Evolutionary conservation across 1,140 invertebrate genomes (phyloP), one percentile per base, ranked within the genome.

Genomic region (Drosophila sturtevanti): DNA sequence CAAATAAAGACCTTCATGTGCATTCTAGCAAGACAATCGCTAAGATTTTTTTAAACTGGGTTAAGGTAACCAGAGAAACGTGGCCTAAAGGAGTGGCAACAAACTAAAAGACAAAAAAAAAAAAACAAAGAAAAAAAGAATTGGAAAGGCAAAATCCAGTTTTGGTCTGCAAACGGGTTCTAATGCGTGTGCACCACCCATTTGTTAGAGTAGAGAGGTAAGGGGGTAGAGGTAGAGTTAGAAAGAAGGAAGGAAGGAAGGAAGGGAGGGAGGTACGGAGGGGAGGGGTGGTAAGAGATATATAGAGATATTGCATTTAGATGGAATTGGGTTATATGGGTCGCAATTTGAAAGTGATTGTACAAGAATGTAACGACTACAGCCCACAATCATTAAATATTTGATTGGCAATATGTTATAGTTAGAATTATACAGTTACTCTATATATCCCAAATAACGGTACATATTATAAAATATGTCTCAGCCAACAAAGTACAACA

Each of bases 341-440:
- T 79, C 79, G 75, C 72, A 72, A 27, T 81, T 87, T 87, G 76
- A 87, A 87, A 87, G 82, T 79, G 82, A 87, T 79, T 87, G 82
- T 87, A 70, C 27, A 54, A 77, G 74, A 77, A 65, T 66, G 52
- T 51, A 38, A 51, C 24, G 41, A 51, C 48, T 62, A 37, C 10
- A 10, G 24, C 12, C 41, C 41, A 44, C 34, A 24, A 34, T 38
- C 12, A 14, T 37, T 21, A 16, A 14, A 14, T 6, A 41, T 41
- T n/a, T 18, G 18, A n/a, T 44, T 7, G 16, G 7, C 14, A 31
- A 31, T 6, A 31, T 6, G 1, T 2, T 7, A 44, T 16, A 16
- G 0, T 10, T 9, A 35, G 31, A 55, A 22, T 31, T 0, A 37
- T 48, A 9, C 12, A 38, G 37, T 38, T 38, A 14, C 4, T 31